Base-by-base conservation (phyloP, 2,888 invertebrate genomes). In the Drosophila infuscata region DNA sequence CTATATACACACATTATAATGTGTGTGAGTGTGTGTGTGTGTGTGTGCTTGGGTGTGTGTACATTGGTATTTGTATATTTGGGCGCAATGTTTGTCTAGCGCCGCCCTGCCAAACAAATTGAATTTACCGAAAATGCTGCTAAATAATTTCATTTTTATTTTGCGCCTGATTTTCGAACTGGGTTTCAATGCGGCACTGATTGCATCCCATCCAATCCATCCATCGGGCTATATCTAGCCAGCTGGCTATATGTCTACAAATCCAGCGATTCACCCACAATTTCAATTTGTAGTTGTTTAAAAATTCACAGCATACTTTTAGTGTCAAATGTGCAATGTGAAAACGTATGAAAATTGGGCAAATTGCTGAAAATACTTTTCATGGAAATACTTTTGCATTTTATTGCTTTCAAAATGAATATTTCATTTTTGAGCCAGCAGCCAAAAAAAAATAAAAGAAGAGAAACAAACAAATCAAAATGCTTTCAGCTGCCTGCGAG, bases 141-240 rank as follows among this genome's bases (percentile, higher is more conserved):
- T 84, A 81, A 88, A 83, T 83, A 83, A 89, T 76, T 84, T 78
- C 65, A 82, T 79, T 86, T 72, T 63, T 71, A 83, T 67, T 63
- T 63, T 61, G 56, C 70, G 82, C 73, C 70, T 83, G 70, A 76
- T 83, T 88, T 82, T 82, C 33, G 51, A 64, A 59, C 66, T 69
- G 43, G 65, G 58, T 65, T 72, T 79, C 83, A 79, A 83, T 81
- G 77, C 74, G 60, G 60, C 79, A 75, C 86, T 84, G 84, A 88
- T 84, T 84, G 88, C 79, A 76, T 12, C 38, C 57, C 51, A 38
- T 17, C 20, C 20, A 25, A 25, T 25, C 20, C 20, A 25, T 25
- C 48, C 25, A 25, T 2, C 48, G 41, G 57, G 56, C 36, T 43
- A 25, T 25, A 25, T 25, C 25, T 3, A 32, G 30, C 46, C 5